Evolutionary conservation across 2,888 invertebrate genomes (phyloP).

Genomic region (Stenodera caucasica): DNA sequence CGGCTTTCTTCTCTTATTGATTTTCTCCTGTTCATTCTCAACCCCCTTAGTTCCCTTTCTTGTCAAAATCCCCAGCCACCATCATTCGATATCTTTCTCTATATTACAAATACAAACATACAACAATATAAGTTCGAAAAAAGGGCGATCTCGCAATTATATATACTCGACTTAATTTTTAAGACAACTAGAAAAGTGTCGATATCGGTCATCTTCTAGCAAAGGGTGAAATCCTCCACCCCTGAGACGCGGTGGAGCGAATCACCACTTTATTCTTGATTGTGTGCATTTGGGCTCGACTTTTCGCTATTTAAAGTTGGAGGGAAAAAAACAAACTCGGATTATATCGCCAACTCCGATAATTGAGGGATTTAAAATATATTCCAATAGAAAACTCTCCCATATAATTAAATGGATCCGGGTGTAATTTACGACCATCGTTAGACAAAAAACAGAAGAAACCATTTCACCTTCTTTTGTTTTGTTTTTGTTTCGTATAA

Average conservation of each 20-base stretch:
- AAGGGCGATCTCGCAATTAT: too few species aligned
- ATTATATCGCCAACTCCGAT: background rate
- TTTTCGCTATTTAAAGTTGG: constrained; percentile 45
- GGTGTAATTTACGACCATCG: background rate
- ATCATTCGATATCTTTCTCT: constrained; percentile 33
- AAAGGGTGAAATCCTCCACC: too few species aligned
- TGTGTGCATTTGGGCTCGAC: constrained; percentile 45
- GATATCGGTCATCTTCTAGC: too few species aligned
- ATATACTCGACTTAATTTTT: too few species aligned
- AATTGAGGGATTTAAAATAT: constrained; percentile 2
- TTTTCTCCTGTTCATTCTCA: constrained; percentile 52
- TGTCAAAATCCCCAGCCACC: constrained; percentile 42
- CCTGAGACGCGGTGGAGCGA: constrained; percentile 48
- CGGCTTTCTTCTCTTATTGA: constrained; percentile 58
- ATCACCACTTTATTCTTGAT: constrained; percentile 51
- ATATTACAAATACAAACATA: constrained; percentile 11
- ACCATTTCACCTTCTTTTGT: constrained; percentile 38
- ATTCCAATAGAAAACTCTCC: constrained; percentile 5
- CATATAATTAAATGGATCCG: constrained; percentile 2
- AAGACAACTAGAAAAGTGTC: too few species aligned
- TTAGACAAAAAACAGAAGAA: constrained; percentile 33
- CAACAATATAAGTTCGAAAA: background rate
- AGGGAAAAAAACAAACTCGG: constrained; percentile 34
- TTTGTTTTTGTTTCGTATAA: background rate
- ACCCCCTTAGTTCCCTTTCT: constrained; percentile 41